These are phyloP conservation scores for Drosophila sechellia DNA, from an alignment of 1,140 invertebrate genomes.

Conservation along the genomic window DNA sequence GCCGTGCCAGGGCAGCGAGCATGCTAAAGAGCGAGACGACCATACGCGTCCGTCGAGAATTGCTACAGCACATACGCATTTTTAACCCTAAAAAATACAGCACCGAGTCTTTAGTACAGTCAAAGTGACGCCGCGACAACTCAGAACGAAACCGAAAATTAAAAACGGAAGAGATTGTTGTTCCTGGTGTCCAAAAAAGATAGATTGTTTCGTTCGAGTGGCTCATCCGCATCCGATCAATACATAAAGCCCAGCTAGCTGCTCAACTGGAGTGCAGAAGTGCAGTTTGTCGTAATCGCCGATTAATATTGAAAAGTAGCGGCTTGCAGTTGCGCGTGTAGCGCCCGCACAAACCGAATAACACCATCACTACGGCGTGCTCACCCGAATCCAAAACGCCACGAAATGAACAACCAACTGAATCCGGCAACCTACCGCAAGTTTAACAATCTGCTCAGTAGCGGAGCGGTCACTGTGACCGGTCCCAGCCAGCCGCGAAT, in stretches of 20 bases:
- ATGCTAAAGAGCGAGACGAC: conserved; percentile 39
- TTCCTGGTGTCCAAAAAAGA: conserved; percentile 37
- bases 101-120: conserved; percentile 77
- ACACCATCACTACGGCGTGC: conserved; percentile 39
- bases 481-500: conserved; percentile 81
- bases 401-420: conserved; percentile 79
- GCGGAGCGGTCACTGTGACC: conserved; percentile 82
- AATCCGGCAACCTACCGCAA: conserved; percentile 81
- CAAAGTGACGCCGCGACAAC: conserved; percentile 78
- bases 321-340: conserved; percentile 60
- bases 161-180: conserved; percentile 55
- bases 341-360: conserved; percentile 36
- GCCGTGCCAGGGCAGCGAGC: conserved; percentile 23
- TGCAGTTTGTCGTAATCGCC: conserved; percentile 22
- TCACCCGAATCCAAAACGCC: conserved; percentile 4
- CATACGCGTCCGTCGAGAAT: background rate
- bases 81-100: conserved; percentile 81
- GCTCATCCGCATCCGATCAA: conserved; percentile 11
- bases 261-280: conserved; percentile 1
- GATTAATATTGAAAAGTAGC: conserved; percentile 33
- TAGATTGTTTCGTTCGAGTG: conserved; percentile 3
- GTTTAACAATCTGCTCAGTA: conserved; percentile 84
- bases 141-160: conserved; percentile 60
- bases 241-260: background rate
- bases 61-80: conserved; percentile 40